Conservation (phyloP, 2,888 invertebrate species). For the Latrodectus elegans region DNA sequence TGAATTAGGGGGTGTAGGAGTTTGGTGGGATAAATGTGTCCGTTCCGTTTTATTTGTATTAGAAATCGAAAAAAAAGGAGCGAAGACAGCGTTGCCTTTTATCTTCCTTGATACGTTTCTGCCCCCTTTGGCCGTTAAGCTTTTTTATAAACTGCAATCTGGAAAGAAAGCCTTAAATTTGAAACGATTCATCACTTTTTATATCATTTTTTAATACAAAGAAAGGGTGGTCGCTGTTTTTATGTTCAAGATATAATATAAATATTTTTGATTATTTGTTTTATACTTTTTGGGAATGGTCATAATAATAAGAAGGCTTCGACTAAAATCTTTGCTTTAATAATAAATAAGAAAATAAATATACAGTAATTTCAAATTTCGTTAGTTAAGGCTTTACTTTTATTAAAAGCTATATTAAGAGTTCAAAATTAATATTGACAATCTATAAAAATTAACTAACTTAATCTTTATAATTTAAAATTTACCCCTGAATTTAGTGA, state of each 20-base stretch:
- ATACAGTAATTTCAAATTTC: too few relatives aligned
- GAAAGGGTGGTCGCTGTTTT: neutral
- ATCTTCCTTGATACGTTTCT: neutral
- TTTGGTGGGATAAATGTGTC: conserved; percentile 33
- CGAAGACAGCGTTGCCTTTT: neutral
- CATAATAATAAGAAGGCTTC: too few relatives aligned
- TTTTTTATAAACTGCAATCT: neutral
- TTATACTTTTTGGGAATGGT: neutral
- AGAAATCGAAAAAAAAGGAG: conserved; percentile 28
- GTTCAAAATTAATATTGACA: too few relatives aligned
- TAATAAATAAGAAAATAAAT: too few relatives aligned
- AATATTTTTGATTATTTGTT: neutral
- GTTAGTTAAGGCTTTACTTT: too few relatives aligned
- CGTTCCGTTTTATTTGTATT: conserved; percentile 39
- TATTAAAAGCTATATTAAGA: too few relatives aligned
- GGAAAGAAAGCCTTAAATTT: neutral
- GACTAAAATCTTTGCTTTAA: too few relatives aligned
- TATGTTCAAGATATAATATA: neutral
- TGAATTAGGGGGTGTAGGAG: conserved; percentile 40
- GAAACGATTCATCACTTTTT: neutral
- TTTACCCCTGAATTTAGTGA: too few relatives aligned
- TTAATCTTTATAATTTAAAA: too few relatives aligned
- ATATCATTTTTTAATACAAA: neutral
- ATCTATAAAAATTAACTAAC: too few relatives aligned
- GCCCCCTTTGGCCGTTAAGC: neutral